Base-by-base conservation (phyloP, 2,797 vertebrate genomes). In the Masticophis lateralis region DNA sequence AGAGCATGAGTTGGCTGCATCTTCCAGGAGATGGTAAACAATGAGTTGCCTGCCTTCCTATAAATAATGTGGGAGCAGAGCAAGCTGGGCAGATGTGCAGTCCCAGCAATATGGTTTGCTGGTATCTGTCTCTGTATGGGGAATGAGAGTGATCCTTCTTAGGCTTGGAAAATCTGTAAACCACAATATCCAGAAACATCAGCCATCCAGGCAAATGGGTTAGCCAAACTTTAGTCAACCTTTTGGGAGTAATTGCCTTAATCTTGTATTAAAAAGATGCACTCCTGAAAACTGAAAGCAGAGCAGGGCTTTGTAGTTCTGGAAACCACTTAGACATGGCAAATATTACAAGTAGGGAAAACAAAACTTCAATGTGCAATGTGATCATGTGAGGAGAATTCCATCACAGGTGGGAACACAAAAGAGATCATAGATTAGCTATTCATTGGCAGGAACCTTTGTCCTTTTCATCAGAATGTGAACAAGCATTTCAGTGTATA, bases 1-100 rank as follows among this genome's bases (percentile, higher is more conserved):
- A 96, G 95, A 89, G 91, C 91, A 89, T 95, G 92, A 94, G 86
- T 74, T 94, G 83, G 79, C 83, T 87, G 83, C 90, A 37, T 95
- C 95, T 93, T 5, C 0, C 87, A 27, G 91, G 47, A 93, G 93
- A 0, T 0, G 7, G 20, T 92, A 89, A 91, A 91, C 2, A 25
- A 90, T 27, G 91, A 89, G 51, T 5, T 11, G 0, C 61, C 74
- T 83, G 32, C 79, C 10, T 47, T 47, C 90, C 47, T 0, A 3
- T 9, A 37, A 89, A 86, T 0, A 4, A 0, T 7, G 25, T n/a
- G 22, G 0, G 2, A 8, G 0, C 7, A 28, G 89, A 86, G 61
- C 4, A 28, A 43, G 22, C 14, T 51, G 7, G 18, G 1, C 1
- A 11, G 83, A 69, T 43, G 20, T 4, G 0, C 22, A 47, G 5